Percentiles rank a stretch among this genome's conserved stretches.
Evolutionary conservation across 1,140 invertebrate species (phyloP).

Genomic region (Melitaea cinxia): DNA sequence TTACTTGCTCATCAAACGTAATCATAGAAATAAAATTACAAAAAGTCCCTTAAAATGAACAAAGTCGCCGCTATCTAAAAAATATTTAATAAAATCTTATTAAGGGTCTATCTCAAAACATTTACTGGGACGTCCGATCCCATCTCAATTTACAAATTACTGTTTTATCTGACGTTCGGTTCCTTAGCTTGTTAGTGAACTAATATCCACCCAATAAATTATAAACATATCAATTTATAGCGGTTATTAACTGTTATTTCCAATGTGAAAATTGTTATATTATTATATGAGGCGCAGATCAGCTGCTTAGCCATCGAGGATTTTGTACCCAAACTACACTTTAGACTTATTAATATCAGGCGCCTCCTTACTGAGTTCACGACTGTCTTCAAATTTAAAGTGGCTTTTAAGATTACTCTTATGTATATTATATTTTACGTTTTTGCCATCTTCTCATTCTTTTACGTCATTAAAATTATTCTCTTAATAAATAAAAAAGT

Average conservation of each 20-base stretch:
- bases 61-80: slow-evolving; percentile 11
- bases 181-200: slow-evolving; percentile 49
- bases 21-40: background rate
- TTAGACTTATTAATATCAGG: slow-evolving; percentile 54
- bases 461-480: background rate
- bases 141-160: slow-evolving; percentile 69
- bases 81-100: slow-evolving; percentile 60
- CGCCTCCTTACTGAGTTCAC: slow-evolving; percentile 19
- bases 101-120: slow-evolving; percentile 64
- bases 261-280: slow-evolving; percentile 68
- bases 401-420: slow-evolving; percentile 25
- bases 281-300: slow-evolving; percentile 45
- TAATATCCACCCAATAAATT: slow-evolving; percentile 54
- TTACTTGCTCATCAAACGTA: slow-evolving; percentile 1
- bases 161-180: slow-evolving; percentile 49
- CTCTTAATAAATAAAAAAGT: background rate
- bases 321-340: slow-evolving; percentile 60
- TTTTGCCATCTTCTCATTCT: background rate
- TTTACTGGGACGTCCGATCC: slow-evolving; percentile 48
- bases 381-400: slow-evolving; percentile 30
- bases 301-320: slow-evolving; percentile 52
- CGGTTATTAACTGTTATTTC: slow-evolving; percentile 49
- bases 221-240: slow-evolving; percentile 47
- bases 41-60: background rate
- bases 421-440: slow-evolving; percentile 11